Base-by-base conservation (phyloP, 2,797 vertebrate genomes). In the Galagoides demidoff region DNA sequence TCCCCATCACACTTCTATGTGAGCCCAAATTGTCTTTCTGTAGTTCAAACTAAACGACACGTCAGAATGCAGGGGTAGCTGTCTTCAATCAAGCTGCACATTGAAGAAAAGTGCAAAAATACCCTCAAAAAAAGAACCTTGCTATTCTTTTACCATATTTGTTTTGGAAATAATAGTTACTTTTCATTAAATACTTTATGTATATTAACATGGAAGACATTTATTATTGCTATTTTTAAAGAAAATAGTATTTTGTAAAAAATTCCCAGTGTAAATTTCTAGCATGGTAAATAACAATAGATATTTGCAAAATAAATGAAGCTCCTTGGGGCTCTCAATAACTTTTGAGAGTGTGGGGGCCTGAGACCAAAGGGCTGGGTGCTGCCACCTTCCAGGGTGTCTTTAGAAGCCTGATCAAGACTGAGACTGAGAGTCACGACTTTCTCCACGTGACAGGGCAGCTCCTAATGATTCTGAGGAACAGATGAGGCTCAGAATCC, bases 171-270 rank as follows among this genome's bases (percentile, higher is more conserved):
- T 90, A 61, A 81, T 89, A 90, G 64, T 34, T 52, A 43, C 23
- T 92, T 92, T 90, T 74, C n/a, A n/a, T 86, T 87, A 88, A 87
- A 89, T 68, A 84, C 34, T 74, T 45, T 77, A 59, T 27, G 23
- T 77, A 85, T 76, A 11, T 76, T 68, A 73, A 34, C 43, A 89
- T 39, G 1, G 39, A 34, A 85, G 16, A 3, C 5, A 82, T 13
- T 77, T 82, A 85, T 61, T 74, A 61, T 39, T 91, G 7, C 31
- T 85, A 78, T 61, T 89, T 83, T 86, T 84, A n/a, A 92, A 78
- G 27, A 2, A 90, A 85, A n/a, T 82, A 25, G 52, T 63, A 64
- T 52, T 73, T 81, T 70, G 81, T 0, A 2, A 39, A 76, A 83
- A 13, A 22, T 23, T 86, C 49, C 74, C 22, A 2, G 37, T 63